Percentiles rank a stretch among this genome's conserved stretches.
These are phyloP conservation scores for Stigmatopora nigra DNA, from an alignment of 2,113 vertebrate species.

Conservation along the genomic window DNA sequence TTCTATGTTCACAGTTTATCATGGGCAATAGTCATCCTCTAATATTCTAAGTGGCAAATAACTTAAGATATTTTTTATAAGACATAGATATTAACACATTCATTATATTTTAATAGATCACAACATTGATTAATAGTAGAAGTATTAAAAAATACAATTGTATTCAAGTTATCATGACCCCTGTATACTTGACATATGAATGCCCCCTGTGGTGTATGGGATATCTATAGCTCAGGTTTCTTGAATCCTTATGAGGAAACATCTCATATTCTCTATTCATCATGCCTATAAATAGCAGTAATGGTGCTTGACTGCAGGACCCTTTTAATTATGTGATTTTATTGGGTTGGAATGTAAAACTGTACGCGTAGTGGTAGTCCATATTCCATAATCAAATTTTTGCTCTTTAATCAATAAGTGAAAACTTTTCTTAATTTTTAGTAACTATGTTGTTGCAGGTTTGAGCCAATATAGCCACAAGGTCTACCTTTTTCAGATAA, in stretches of 20 bases:
- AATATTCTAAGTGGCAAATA: not conserved
- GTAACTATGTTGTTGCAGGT: no score
- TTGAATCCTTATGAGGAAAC: not conserved
- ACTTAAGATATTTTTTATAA: not conserved
- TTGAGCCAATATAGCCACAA: conserved; percentile 2
- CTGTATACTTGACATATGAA: not conserved
- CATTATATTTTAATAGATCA: not conserved
- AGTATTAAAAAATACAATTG: not conserved
- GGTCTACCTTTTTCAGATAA: conserved; percentile 54
- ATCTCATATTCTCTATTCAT: not conserved
- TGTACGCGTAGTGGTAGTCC: no score
- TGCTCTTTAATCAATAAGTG: no score
- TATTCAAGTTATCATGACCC: not conserved
- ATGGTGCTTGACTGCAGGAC: not conserved
- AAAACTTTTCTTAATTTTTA: no score
- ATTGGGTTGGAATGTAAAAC: no score
- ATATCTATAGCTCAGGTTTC: not conserved
- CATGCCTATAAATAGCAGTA: not conserved
- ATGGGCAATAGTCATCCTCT: not conserved
- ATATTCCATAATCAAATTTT: no score
- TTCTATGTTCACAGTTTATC: not conserved
- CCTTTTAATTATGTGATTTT: not conserved
- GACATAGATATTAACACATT: not conserved
- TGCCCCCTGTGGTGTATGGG: not conserved
- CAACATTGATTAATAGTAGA: not conserved